Evolutionary conservation across 2,113 vertebrate genomes (phyloP).

Genomic region (Hemicordylus capensis): DNA sequence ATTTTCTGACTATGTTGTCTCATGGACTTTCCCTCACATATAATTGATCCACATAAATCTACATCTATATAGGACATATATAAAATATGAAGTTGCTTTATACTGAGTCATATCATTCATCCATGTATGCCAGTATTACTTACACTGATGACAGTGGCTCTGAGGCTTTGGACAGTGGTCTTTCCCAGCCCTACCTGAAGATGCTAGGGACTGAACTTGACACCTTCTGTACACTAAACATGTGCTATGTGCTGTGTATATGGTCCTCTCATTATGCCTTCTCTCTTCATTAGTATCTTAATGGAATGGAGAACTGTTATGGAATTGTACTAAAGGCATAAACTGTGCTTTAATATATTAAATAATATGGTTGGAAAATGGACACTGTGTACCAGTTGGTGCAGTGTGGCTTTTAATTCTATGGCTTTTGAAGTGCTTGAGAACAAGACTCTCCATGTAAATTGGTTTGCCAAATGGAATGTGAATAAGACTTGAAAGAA

Average conservation of each 20-base stretch:
- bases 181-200: no score
- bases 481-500: constrained; percentile 29
- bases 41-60: neutral
- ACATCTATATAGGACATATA: neutral
- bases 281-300: neutral
- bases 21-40: neutral
- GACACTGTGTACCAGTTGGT: neutral
- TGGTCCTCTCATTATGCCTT: no score
- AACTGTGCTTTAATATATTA: neutral
- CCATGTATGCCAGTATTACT: no score
- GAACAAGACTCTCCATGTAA: constrained; percentile 28
- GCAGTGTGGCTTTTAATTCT: neutral
- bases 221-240: no score
- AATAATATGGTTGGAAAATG: constrained; percentile 2
- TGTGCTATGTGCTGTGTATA: no score
- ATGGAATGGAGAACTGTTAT: neutral
- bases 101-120: no score
- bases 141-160: no score
- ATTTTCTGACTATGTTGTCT: neutral
- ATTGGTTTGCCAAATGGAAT: constrained; percentile 42
- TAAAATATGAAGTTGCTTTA: no score
- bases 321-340: constrained; percentile 18
- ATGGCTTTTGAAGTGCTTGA: constrained; percentile 30
- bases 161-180: no score
- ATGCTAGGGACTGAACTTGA: no score